A percentile compares a stretch with the other conserved stretches of the same genome.
phyloP scores from a whole-genome alignment of 2,888 invertebrate species.

The Halocaridina rubra region DNA sequence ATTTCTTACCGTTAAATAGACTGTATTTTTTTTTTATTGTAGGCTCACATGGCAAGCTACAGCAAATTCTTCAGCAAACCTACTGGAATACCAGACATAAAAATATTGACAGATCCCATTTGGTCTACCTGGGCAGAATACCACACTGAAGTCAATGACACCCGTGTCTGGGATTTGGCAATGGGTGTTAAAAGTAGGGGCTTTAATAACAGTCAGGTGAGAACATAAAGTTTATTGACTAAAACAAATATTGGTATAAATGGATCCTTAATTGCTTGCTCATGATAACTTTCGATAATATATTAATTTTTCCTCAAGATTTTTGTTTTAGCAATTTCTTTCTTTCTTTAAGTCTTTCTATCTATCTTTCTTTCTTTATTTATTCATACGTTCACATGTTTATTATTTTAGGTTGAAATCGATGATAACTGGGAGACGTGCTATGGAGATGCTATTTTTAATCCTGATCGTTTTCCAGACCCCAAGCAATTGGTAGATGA shows the following conservation, averaged over 20 bases:
- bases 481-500: conserved; percentile 75
- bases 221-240: too few relatives aligned
- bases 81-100: neutral
- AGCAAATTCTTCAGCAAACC: neutral
- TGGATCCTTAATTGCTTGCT: too few relatives aligned
- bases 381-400: neutral
- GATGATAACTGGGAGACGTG: conserved; percentile 90
- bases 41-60: neutral
- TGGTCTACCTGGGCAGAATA: neutral
- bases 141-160: neutral
- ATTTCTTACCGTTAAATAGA: too few relatives aligned
- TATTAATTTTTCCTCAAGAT: too few relatives aligned
- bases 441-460: conserved; percentile 83
- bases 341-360: too few relatives aligned
- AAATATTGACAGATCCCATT: neutral
- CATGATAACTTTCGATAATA: too few relatives aligned
- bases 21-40: too few relatives aligned
- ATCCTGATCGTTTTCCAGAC: conserved; percentile 78
- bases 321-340: too few relatives aligned
- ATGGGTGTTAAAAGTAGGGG: neutral
- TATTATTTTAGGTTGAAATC: conserved; percentile 79
- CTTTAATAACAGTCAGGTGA: neutral
- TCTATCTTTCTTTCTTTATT: too few relatives aligned
- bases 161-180: neutral
- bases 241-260: too few relatives aligned